These are phyloP conservation scores for Mythimna impura DNA, from an alignment of 2,888 invertebrate species.

Conservation along the genomic window DNA sequence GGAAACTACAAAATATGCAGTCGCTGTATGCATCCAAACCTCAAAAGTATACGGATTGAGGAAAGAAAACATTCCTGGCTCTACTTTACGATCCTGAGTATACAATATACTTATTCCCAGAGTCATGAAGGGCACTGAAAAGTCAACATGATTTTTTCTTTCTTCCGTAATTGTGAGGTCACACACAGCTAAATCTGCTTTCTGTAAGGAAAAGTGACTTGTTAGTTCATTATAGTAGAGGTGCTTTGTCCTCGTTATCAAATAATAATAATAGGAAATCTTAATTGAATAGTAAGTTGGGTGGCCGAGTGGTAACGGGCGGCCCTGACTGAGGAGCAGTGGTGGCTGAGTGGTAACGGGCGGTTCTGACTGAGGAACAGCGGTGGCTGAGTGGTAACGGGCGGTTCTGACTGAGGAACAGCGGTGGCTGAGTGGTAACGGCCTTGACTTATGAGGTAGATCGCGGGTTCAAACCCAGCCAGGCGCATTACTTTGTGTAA, in stretches of 20 bases:
- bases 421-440: too few species aligned
- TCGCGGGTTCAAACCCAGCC: too few species aligned
- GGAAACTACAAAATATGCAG: slow-evolving; percentile 95
- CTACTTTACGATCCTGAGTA: slow-evolving; percentile 93
- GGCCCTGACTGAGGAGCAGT: too few species aligned
- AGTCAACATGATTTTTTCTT: slow-evolving; percentile 96
- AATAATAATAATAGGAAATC: too few species aligned
- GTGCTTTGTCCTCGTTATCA: neutral
- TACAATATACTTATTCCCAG: slow-evolving; percentile 97
- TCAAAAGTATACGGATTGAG: slow-evolving; percentile 95
- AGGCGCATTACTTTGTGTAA: too few species aligned
- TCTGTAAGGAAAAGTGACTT: slow-evolving; percentile 68
- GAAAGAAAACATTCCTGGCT: slow-evolving; percentile 96
- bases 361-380: too few species aligned
- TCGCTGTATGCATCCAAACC: slow-evolving; percentile 96
- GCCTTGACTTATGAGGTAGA: too few species aligned
- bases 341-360: too few species aligned
- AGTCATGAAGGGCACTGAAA: slow-evolving; percentile 99
- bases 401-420: too few species aligned
- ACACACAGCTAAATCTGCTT: slow-evolving; percentile 84
- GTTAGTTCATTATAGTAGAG: neutral
- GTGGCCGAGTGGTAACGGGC: too few species aligned
- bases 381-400: too few species aligned
- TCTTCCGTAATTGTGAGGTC: slow-evolving; percentile 98
- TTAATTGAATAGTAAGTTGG: too few species aligned